phyloP scores from a whole-genome alignment of 2,113 vertebrate genomes.

The Amia ocellicauda region DNA sequence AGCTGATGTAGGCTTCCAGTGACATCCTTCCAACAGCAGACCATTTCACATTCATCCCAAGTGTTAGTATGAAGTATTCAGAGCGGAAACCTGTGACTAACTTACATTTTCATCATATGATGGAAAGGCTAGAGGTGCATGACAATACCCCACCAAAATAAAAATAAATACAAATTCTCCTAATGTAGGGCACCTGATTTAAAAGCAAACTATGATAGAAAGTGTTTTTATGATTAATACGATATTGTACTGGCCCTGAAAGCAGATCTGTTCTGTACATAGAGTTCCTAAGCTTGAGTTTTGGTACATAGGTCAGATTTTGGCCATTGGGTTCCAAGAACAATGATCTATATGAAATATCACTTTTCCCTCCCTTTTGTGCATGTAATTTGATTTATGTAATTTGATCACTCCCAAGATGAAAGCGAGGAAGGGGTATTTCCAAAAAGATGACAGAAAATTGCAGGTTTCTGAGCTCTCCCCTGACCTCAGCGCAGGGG shows the following conservation, averaged over 20 bases:
- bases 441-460: constrained; percentile 6
- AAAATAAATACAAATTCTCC: not conserved
- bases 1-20: too few species aligned
- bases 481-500: too few species aligned
- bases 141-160: too few species aligned
- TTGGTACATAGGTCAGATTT: constrained; percentile 22
- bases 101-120: too few species aligned
- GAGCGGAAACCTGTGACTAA: too few species aligned
- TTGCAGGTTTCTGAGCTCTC: not conserved
- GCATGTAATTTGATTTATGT: constrained; percentile 28
- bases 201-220: not conserved
- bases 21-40: too few species aligned
- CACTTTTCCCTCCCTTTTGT: constrained; percentile 16
- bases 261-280: constrained; percentile 20
- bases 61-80: too few species aligned
- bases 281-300: constrained; percentile 21
- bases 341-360: constrained; percentile 20
- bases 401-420: constrained; percentile 1
- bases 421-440: not conserved
- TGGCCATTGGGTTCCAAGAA: constrained; percentile 23
- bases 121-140: too few species aligned
- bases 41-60: too few species aligned
- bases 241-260: too few species aligned
- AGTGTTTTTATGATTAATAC: constrained; percentile 18
- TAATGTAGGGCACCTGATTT: constrained; percentile 9